phyloP scores from a whole-genome alignment of 2,797 vertebrate genomes.

The Pyrocephalus nanus region DNA sequence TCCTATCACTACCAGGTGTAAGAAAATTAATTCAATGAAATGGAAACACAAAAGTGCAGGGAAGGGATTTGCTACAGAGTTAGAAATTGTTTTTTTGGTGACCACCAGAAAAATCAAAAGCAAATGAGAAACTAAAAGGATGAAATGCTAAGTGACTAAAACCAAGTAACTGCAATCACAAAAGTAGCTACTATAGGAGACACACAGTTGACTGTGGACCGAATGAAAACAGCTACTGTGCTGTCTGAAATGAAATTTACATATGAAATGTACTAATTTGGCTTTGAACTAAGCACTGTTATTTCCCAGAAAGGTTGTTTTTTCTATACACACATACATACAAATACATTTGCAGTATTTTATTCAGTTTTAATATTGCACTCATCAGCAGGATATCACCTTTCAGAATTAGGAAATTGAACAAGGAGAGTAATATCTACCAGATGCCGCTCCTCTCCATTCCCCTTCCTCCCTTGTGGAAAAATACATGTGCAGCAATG shows the following conservation, averaged over 20 bases:
- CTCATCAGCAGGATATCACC: conserved; percentile 60
- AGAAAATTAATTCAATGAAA: neutral
- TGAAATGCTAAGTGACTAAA: neutral
- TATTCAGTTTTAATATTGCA: conserved; percentile 24
- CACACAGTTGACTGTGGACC: neutral
- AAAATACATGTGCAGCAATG: conserved; percentile 67
- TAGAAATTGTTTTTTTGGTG: neutral
- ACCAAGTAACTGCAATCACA: neutral
- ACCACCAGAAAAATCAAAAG: conserved; percentile 16
- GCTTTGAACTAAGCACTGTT: neutral
- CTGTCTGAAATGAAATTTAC: neutral
- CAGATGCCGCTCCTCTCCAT: conserved; percentile 65
- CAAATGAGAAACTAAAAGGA: neutral
- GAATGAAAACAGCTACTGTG: neutral
- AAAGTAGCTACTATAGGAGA: neutral
- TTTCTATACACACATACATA: conserved; percentile 7
- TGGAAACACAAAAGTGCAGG: neutral
- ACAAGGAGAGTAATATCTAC: conserved; percentile 70
- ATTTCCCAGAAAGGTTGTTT: neutral
- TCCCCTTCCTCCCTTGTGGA: conserved; percentile 66
- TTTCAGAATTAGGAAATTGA: conserved; percentile 64
- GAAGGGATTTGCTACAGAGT: neutral
- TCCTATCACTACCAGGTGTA: neutral
- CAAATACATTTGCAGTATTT: neutral
- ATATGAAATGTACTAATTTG: neutral